These are phyloP conservation scores for Notodonta ziczac DNA, from an alignment of 2,888 invertebrate species.

Conservation along the genomic window DNA sequence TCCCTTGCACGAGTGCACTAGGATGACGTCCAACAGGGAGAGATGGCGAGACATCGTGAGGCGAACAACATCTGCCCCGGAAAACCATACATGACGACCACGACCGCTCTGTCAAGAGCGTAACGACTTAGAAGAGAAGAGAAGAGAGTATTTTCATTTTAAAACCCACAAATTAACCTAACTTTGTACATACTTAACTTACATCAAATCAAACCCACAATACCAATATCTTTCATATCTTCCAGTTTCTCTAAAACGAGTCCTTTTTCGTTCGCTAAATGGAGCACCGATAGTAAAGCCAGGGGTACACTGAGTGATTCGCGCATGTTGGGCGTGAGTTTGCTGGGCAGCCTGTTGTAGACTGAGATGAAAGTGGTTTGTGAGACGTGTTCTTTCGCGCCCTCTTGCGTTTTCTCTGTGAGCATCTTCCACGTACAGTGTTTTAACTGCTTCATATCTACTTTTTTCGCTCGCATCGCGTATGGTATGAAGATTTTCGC, in stretches of 20 bases:
- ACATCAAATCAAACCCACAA: slow-evolving; percentile 66
- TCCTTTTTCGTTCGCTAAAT: slow-evolving; percentile 92
- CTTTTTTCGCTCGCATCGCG: slow-evolving; percentile 92
- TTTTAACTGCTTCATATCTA: slow-evolving; percentile 94
- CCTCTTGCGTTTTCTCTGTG: slow-evolving; percentile 59
- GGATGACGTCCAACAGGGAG: no score
- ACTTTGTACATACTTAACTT: slow-evolving; percentile 23
- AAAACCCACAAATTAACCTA: slow-evolving; percentile 11
- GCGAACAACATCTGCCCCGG: no score
- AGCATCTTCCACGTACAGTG: slow-evolving; percentile 89
- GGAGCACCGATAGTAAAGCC: slow-evolving; percentile 91
- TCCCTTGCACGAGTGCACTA: no score
- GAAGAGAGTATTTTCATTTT: background rate
- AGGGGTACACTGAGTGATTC: slow-evolving; percentile 91
- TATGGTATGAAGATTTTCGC: slow-evolving; percentile 90
- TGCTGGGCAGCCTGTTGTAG: slow-evolving; percentile 83
- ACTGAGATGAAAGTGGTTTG: slow-evolving; percentile 82
- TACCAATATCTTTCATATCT: slow-evolving; percentile 81
- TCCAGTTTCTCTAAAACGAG: slow-evolving; percentile 81
- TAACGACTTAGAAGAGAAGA: no score
- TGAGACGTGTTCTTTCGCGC: slow-evolving; percentile 65
- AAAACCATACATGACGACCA: no score
- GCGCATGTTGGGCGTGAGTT: slow-evolving; percentile 85
- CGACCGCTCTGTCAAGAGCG: no score
- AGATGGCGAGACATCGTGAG: no score